Base-by-base conservation (phyloP, 53 echinoderm and acorn worm genomes). In the Patiria pectinifera region DNA sequence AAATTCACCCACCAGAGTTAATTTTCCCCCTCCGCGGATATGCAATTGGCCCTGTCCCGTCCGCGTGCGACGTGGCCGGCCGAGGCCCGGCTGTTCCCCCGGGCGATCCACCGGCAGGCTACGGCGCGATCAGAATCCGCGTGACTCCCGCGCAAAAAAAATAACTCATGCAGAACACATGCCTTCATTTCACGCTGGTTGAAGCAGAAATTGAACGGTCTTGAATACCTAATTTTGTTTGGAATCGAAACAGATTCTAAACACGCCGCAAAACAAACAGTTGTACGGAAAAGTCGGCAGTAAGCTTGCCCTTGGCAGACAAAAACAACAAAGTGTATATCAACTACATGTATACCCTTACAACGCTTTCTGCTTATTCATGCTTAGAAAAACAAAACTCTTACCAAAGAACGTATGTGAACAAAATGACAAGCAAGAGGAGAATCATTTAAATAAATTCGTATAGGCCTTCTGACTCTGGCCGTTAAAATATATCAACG, bases 111-210 rank as follows among this genome's bases (percentile, higher is more conserved):
- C 45, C 69, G 85, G 15, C 69, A 85, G 85, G 85, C 45, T 66
- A 85, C 43, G 66, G 85, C 15, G 85, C 62, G 62, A 45, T 16
- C 66, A 69, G 69, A 24, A 74, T 0, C 45, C 24, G 53, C 86
- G 74, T 75, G 86, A 86, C 86, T 86, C 80, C 75, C 58, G 59
- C 44, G 59, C 49, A 21, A 5, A 53, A 8, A 35, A 49, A 75
- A 59, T 86, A 86, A 72, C 47, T 58, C 69, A 85, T 66, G 85
- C 72, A 86, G 86, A 48, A 75, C 48, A 75, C 86, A 86, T 49
- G 53, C 22, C 45, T 85, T 85, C 86, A 86, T 75, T 75, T 86
- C 86, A 72, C 53, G 86, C 86, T 23, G 25, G 35, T 24, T 46
- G 58, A 47, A 86, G 75, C 86, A 86, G 86, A 86, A 72, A 74